A percentile compares a stretch with the other conserved stretches of the same genome.
Conservation (phyloP, 2,113 vertebrate species). For the Eudorcas thomsonii region DNA sequence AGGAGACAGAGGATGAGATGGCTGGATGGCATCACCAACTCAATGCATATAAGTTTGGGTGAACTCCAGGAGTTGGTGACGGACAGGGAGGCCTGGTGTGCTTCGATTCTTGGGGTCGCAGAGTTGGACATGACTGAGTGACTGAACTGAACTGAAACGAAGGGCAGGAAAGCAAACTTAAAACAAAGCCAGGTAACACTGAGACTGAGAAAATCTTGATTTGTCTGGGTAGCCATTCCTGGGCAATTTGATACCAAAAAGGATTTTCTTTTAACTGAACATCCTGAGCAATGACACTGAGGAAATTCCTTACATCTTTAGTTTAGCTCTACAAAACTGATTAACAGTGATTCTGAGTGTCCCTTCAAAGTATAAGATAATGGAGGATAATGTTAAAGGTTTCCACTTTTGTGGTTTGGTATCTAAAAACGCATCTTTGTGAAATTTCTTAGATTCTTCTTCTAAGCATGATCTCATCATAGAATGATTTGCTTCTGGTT, state of each 20-base stretch:
- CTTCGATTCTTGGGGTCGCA: rapidly evolving
- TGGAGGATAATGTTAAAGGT: neutral
- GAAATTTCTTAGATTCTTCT: neutral
- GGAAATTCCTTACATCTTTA: neutral
- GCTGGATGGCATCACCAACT: too few relatives aligned
- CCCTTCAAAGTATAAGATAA: neutral
- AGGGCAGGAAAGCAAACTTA: neutral
- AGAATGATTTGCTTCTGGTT: neutral
- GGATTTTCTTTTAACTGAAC: neutral
- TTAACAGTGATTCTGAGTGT: neutral
- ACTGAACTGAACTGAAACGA: too few relatives aligned
- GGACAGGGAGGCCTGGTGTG: too few relatives aligned
- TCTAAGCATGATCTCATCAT: neutral
- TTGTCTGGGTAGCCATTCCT: neutral
- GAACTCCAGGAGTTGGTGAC: too few relatives aligned
- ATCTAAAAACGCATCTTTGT: neutral
- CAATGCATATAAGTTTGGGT: too few relatives aligned
- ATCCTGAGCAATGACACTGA: neutral
- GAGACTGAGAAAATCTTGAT: neutral
- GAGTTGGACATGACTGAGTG: too few relatives aligned
- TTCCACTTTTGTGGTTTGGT: neutral
- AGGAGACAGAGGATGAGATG: too few relatives aligned
- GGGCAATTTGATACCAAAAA: neutral
- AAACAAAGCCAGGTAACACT: neutral
- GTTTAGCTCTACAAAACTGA: neutral